Percentiles rank a stretch among this genome's conserved stretches.
These are phyloP conservation scores for Agelastica alni DNA, from an alignment of 2,888 invertebrate species.

Conservation along the genomic window DNA sequence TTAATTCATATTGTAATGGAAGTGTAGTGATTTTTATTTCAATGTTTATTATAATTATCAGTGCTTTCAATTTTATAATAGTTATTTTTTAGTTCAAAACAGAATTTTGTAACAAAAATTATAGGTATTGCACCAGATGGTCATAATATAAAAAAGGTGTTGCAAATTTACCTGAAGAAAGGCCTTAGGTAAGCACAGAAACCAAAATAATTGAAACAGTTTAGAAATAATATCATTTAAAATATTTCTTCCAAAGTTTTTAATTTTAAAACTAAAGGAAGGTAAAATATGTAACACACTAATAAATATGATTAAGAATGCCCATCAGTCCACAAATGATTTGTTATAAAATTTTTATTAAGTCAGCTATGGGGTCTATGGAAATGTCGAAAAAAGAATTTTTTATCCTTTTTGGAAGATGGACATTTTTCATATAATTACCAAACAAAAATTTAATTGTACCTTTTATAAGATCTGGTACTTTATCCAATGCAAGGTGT, in stretches of 20 bases:
- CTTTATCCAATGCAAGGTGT: conserved; percentile 77
- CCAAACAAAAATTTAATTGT: conserved; percentile 23
- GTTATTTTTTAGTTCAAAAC: too few species aligned
- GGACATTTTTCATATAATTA: not conserved
- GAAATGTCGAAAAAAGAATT: too few species aligned
- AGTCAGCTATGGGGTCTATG: not conserved
- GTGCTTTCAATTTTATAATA: too few species aligned
- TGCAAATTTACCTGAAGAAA: conserved; percentile 47
- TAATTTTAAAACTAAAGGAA: conserved; percentile 1
- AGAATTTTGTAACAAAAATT: too few species aligned
- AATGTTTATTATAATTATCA: too few species aligned
- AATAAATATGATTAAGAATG: not conserved
- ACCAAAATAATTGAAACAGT: conserved; percentile 21
- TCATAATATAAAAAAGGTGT: too few species aligned
- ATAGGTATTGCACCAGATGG: too few species aligned
- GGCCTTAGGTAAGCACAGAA: conserved; percentile 44
- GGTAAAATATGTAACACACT: conserved; percentile 3
- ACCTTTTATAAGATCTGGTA: conserved; percentile 80
- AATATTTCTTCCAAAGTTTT: not conserved
- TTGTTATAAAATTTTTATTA: not conserved
- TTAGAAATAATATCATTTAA: not conserved
- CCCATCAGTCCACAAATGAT: not conserved
- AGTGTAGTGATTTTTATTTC: too few species aligned
- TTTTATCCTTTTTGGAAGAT: not conserved
- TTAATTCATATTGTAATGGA: too few species aligned